Evolutionary conservation across 1,140 invertebrate genomes (phyloP).

Genomic region (Hyles vespertilio): DNA sequence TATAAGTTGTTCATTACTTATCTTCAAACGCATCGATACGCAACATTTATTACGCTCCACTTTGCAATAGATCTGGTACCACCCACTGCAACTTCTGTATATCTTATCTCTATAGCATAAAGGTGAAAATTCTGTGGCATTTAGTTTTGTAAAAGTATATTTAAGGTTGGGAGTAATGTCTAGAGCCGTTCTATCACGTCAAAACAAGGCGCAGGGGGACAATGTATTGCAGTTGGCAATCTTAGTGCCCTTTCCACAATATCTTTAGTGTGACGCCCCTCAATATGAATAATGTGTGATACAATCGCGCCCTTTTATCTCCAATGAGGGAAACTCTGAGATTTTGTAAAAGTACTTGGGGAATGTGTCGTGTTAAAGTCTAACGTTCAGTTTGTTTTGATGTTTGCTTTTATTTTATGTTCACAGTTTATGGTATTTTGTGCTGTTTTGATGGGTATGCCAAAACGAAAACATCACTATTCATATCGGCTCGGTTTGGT

Average conservation of each 20-base stretch:
- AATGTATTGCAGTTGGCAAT: slow-evolving; percentile 72
- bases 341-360: slow-evolving; percentile 27
- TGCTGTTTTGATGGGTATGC: background rate
- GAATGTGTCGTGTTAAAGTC: slow-evolving; percentile 1
- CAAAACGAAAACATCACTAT: too few species aligned
- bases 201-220: slow-evolving; percentile 63
- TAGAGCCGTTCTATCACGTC: slow-evolving; percentile 63
- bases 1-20: slow-evolving; percentile 67
- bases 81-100: slow-evolving; percentile 1
- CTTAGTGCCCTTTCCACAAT: slow-evolving; percentile 71
- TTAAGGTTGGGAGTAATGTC: slow-evolving; percentile 41
- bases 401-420: background rate
- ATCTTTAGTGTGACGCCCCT: slow-evolving; percentile 68
- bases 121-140: slow-evolving; percentile 16
- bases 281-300: slow-evolving; percentile 72
- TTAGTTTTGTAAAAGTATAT: slow-evolving; percentile 12
- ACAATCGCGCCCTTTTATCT: slow-evolving; percentile 63
- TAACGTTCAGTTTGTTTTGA: slow-evolving; percentile 10
- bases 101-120: slow-evolving; percentile 18
- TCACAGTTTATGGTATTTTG: background rate
- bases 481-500: too few species aligned
- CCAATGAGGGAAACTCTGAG: slow-evolving; percentile 30
- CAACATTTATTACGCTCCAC: slow-evolving; percentile 67
- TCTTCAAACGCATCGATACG: slow-evolving; percentile 72
- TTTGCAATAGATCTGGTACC: slow-evolving; percentile 19